A percentile compares a stretch with the other conserved stretches of the same genome.
Conservation (phyloP, 2,797 vertebrate species). For the Sebastes itinus region DNA sequence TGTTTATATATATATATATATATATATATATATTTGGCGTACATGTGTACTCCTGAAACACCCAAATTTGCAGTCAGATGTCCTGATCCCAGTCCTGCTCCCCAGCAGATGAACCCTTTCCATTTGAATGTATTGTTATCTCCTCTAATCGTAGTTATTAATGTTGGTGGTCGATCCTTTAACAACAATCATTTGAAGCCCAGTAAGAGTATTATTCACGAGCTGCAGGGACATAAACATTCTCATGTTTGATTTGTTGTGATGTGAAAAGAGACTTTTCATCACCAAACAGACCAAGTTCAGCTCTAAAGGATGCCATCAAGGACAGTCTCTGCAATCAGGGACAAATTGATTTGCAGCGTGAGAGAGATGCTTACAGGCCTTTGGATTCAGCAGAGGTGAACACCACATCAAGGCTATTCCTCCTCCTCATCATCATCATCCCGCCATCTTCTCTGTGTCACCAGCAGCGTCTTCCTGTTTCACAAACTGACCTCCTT, state of each 20-base stretch:
- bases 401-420: constrained; percentile 3
- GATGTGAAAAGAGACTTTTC: constrained; percentile 3
- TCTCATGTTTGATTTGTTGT: background rate
- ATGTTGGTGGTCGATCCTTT: background rate
- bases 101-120: background rate
- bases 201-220: background rate
- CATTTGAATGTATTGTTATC: background rate
- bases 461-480: constrained; percentile 6
- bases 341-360: constrained; percentile 34
- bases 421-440: constrained; percentile 35
- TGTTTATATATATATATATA: too few relatives aligned
- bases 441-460: background rate
- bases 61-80: rapidly evolving
- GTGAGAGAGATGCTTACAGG: background rate
- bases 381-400: constrained; percentile 23
- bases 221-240: background rate
- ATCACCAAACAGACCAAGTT: background rate
- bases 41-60: background rate
- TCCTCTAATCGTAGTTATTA: background rate
- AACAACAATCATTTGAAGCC: background rate
- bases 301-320: constrained; percentile 41
- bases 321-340: constrained; percentile 62
- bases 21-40: too few relatives aligned
- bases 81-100: background rate
- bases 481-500: constrained; percentile 29